Percentiles rank a stretch among this genome's conserved stretches.
Evolutionary conservation across 1,140 invertebrate species (phyloP).

Genomic region (Parasteatoda tepidariorum): DNA sequence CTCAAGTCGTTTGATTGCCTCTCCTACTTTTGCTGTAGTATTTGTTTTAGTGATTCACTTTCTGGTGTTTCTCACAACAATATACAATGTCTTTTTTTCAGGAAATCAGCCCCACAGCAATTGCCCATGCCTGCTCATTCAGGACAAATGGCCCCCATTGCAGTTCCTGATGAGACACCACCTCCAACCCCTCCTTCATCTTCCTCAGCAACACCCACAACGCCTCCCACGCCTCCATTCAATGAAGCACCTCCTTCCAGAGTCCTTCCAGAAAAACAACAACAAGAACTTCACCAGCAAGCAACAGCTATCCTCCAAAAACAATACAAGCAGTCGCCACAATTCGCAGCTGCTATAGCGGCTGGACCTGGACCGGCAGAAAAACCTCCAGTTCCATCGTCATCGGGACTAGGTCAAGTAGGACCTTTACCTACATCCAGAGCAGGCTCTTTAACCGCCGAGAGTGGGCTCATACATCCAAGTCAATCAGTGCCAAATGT

Average conservation of each 20-base stretch:
- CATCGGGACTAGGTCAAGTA: too few species aligned
- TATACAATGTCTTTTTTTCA: conserved; percentile 6
- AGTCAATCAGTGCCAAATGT: conserved; percentile 64
- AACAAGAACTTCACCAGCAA: conserved; percentile 33
- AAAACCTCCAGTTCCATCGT: background rate
- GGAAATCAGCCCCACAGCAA: conserved; percentile 59
- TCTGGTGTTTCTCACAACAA: too few species aligned
- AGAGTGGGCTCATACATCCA: conserved; percentile 34
- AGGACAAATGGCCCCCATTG: conserved; percentile 20
- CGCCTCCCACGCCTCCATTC: conserved; percentile 46
- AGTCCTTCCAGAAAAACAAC: conserved; percentile 35
- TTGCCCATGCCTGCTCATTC: conserved; percentile 27
- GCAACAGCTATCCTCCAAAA: conserved; percentile 37
- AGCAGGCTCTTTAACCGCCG: background rate
- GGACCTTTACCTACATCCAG: background rate
- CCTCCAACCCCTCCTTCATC: conserved; percentile 60
- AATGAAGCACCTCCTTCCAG: background rate
- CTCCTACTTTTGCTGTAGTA: too few species aligned
- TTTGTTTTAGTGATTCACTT: too few species aligned
- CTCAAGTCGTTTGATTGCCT: too few species aligned
- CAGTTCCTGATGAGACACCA: conserved; percentile 53
- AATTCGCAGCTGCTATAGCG: background rate
- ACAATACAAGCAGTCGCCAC: conserved; percentile 29
- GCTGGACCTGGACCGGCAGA: background rate
- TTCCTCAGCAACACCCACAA: conserved; percentile 10